These are phyloP conservation scores for Zeuzera pyrina DNA, from an alignment of 2,888 invertebrate species.

Conservation along the genomic window DNA sequence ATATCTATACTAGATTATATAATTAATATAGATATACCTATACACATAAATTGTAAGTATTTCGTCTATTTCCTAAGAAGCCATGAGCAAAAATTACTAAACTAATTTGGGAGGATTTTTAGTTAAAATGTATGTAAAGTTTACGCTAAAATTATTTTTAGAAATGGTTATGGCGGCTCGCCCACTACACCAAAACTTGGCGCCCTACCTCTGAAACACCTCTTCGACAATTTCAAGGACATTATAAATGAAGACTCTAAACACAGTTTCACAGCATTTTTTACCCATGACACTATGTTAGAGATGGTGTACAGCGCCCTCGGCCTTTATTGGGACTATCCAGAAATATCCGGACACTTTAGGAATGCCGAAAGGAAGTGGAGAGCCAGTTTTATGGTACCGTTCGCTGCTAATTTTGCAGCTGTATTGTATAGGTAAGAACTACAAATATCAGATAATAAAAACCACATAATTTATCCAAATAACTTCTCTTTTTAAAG, in stretches of 20 bases:
- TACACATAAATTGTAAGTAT: too few relatives aligned
- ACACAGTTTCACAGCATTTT: constrained; percentile 72
- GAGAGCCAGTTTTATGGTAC: constrained; percentile 74
- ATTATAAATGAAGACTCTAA: constrained; percentile 14
- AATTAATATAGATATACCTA: too few relatives aligned
- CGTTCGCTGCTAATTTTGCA: constrained; percentile 78
- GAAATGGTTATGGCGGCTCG: constrained; percentile 23
- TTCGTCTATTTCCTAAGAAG: too few relatives aligned
- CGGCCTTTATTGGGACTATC: constrained; percentile 71
- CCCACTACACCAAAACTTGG: constrained; percentile 61
- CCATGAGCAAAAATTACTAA: too few relatives aligned
- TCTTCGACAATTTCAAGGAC: constrained; percentile 59
- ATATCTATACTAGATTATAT: too few relatives aligned
- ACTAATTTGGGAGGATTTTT: too few relatives aligned
- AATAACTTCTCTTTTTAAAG: too few relatives aligned
- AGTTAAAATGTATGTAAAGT: too few relatives aligned
- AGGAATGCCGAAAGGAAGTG: constrained; percentile 69
- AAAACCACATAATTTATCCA: too few relatives aligned
- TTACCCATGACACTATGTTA: constrained; percentile 74
- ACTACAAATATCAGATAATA: too few relatives aligned
- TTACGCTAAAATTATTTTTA: too few relatives aligned
- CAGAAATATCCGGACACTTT: constrained; percentile 66
- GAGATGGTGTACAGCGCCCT: constrained; percentile 73
- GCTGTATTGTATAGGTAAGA: constrained; percentile 78
- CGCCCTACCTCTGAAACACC: constrained; percentile 76